Base-by-base conservation (phyloP, 2,888 invertebrate species). In the Agrochola circellaris region DNA sequence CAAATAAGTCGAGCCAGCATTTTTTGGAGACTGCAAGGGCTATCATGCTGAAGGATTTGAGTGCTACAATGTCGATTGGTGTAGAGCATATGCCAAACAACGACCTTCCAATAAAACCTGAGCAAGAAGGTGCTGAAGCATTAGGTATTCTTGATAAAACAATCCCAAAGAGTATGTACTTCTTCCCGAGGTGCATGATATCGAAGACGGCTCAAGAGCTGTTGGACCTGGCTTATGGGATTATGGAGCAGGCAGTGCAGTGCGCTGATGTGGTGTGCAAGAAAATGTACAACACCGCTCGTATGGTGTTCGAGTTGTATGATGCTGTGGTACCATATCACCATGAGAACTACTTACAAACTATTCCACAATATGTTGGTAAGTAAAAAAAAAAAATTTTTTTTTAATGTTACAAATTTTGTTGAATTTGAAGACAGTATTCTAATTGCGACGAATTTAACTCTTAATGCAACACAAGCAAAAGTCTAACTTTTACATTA, bases 351-450 rank as follows among this genome's bases (percentile, higher is more conserved):
- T 97, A 98, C 87, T 96, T 99, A 77, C 97, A 98, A 90, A 98
- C 98, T 1, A 98, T 99, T 90, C 99, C 99, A 5, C 99, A 99
- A 90, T 98, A 99, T 95, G 97, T 98, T 87, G 98, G 98, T 98
- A 91, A 96, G 97, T 70, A 42, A 11, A 34, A n/a, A 15, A 3
- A 34, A 30, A 30, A n/a, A 30, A 26, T 17, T 30, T 1, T 30
- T 30, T 30, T 30, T 30, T 30, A 2, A 30, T 30, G 34, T 34
- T 3, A 34, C 3, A 34, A 38, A 38, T 66, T 20, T 66, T 8
- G 8, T 15, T 23, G 23, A 15, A 23, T 13, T 9, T 45, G 4
- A 48, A 48, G 20, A 34, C 20, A 38, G n/a, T 20, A 42, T 26
- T 58, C 0, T 20, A 26, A 15, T 23, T 15, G 13, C 7, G n/a